Evolutionary conservation across 92 coral and sea anemone species (phyloP), one percentile per base, ranked within the genome.

Genomic region (Zoanthus sansibaricus): DNA sequence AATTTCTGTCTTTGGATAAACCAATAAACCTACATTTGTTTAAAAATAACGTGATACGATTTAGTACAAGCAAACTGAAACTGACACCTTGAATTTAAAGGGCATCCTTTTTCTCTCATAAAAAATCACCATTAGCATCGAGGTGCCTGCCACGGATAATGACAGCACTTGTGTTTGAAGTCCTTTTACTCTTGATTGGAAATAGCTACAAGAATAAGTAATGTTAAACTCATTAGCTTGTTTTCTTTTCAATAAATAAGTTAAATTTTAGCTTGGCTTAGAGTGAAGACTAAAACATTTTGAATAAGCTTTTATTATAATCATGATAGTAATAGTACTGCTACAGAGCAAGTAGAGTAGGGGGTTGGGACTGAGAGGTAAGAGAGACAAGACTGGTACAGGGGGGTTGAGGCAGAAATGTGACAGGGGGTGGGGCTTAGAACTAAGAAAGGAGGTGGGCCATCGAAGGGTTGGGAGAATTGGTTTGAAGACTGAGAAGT

Each of bases 21-120:
- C 66, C 66, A 58, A 17, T 5, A 11, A 58, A 58, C 3, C 6
- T 62, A 9, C 9, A 62, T 2, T 16, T 17, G 21, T 4, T n/a
- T 2, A 62, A 17, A 62, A n/a, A 4, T 62, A 12, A 14, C 0
- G 1, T 17, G n/a, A 14, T 1, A 12, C 66, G 4, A 58, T 10
- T 14, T 17, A 14, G n/a, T 10, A 15, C 17, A 58, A 58, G 0
- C 66, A 14, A 17, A 58, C 6, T 62, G 9, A 62, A 17, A 30
- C 2, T 9, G 4, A 69, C 46, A 96, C 99, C 98, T 96, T 96
- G 82, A 96, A 95, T 71, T 96, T 96, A 61, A 96, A 95, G 32
- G 99, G 99, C 98, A 96, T 91, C 84, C 91, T 95, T 70, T 84
- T 94, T 56, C 99, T 93, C 76, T 92, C 92, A 86, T 96, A 96